Conservation (phyloP, 2,888 invertebrate species). For the Omphaloscelis lunosa region DNA sequence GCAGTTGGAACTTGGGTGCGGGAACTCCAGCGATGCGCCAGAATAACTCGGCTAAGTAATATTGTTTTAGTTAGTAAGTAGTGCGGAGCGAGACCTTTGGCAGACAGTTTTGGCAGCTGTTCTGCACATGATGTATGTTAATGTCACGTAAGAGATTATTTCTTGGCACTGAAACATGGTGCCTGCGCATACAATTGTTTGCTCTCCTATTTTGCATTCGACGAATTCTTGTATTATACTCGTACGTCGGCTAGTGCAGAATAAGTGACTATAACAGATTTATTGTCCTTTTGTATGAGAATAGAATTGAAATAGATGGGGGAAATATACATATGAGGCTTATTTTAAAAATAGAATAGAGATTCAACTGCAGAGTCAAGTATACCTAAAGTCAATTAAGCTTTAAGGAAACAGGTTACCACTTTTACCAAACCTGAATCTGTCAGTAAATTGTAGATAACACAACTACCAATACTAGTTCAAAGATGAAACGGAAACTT, state of each 20-base stretch:
- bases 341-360: not conserved
- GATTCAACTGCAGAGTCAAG: not conserved
- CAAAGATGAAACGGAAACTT: conserved; percentile 33
- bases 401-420: not conserved
- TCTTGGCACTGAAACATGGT: conserved; percentile 86
- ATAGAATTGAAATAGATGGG: conserved; percentile 33
- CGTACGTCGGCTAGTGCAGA: conserved; percentile 63
- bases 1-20: conserved; percentile 30
- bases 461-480: conserved; percentile 26
- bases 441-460: conserved; percentile 21
- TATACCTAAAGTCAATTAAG: not conserved
- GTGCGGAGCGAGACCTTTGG: conserved; percentile 78
- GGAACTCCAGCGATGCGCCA: conserved; percentile 52
- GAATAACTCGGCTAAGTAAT: conserved; percentile 83
- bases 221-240: conserved; percentile 63
- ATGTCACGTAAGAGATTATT: conserved; percentile 89
- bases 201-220: conserved; percentile 81
- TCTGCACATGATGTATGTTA: conserved; percentile 87
- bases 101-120: conserved; percentile 87
- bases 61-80: conserved; percentile 87
- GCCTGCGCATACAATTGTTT: conserved; percentile 80
- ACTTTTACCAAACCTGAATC: conserved; percentile 12
- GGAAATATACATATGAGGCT: conserved; percentile 19
- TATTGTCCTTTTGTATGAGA: conserved; percentile 50
- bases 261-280: conserved; percentile 62